These are phyloP conservation scores for Laspeyria flexula DNA, from an alignment of 2,888 invertebrate species.

Conservation along the genomic window DNA sequence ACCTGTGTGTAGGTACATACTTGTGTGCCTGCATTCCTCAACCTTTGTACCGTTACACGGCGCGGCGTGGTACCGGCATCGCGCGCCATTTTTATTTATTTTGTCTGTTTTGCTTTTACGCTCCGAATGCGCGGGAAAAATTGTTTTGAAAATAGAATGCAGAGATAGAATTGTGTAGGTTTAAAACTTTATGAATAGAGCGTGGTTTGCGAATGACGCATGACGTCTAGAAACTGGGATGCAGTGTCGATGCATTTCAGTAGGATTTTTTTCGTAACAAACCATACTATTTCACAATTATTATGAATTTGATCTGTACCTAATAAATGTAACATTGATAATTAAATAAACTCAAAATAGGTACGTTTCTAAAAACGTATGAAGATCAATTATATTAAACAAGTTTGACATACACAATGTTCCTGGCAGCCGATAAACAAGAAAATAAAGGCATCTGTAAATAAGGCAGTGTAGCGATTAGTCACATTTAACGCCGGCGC, in stretches of 20 bases:
- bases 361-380: too few species aligned
- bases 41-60: constrained; percentile 44
- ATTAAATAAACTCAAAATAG: too few species aligned
- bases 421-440: constrained; percentile 4
- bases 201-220: not conserved
- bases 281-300: too few species aligned
- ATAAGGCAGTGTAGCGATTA: constrained; percentile 23
- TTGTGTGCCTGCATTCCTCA: constrained; percentile 26
- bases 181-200: constrained; percentile 4
- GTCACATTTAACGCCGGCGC: constrained; percentile 8
- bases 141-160: constrained; percentile 12
- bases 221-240: too few species aligned
- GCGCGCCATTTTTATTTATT: constrained; percentile 36
- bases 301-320: too few species aligned
- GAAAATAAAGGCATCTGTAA: constrained; percentile 29
- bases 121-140: constrained; percentile 15
- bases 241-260: too few species aligned
- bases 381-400: too few species aligned
- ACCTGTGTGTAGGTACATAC: constrained; percentile 39
- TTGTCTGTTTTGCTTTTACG: constrained; percentile 26
- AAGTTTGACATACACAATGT: too few species aligned
- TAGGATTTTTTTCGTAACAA: too few species aligned
- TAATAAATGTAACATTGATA: too few species aligned
- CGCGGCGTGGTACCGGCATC: constrained; percentile 20
- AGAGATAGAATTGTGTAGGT: constrained; percentile 1